phyloP scores from a whole-genome alignment of 2,113 vertebrate species.

The Rhinolophus sinicus region DNA sequence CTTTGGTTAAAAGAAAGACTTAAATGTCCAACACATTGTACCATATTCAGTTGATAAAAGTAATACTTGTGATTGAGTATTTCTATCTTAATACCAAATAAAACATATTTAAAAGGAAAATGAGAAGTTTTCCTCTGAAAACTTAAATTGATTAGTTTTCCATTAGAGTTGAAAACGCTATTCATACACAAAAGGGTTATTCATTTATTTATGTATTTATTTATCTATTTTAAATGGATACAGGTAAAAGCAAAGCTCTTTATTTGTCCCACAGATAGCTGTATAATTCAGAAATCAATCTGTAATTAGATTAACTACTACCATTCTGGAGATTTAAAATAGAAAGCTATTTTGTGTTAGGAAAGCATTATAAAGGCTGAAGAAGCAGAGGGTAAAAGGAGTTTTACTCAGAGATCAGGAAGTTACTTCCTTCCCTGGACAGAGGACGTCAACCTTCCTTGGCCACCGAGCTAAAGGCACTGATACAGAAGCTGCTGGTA shows the following conservation, averaged over 20 bases:
- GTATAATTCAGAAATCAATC: neutral
- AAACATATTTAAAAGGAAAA: constrained; percentile 5
- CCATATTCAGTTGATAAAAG: neutral
- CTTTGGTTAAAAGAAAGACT: neutral
- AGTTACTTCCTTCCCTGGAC: too few relatives aligned
- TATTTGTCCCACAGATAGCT: neutral
- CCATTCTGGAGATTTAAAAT: neutral
- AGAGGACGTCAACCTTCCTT: neutral
- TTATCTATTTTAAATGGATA: neutral
- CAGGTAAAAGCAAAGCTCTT: neutral
- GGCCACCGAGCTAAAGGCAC: neutral
- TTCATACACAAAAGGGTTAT: neutral
- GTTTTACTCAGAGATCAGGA: neutral
- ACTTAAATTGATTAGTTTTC: neutral
- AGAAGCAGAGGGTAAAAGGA: neutral
- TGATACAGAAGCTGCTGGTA: fast-evolving
- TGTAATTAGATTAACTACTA: neutral
- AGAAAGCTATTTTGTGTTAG: neutral
- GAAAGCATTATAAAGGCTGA: neutral
- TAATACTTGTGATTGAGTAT: neutral
- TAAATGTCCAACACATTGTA: neutral
- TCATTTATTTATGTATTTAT: too few relatives aligned
- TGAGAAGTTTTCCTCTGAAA: neutral
- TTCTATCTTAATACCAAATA: neutral
- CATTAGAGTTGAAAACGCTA: neutral